Evolutionary conservation across 2,888 invertebrate genomes (phyloP).

Genomic region (Plemyria rubiginata): DNA sequence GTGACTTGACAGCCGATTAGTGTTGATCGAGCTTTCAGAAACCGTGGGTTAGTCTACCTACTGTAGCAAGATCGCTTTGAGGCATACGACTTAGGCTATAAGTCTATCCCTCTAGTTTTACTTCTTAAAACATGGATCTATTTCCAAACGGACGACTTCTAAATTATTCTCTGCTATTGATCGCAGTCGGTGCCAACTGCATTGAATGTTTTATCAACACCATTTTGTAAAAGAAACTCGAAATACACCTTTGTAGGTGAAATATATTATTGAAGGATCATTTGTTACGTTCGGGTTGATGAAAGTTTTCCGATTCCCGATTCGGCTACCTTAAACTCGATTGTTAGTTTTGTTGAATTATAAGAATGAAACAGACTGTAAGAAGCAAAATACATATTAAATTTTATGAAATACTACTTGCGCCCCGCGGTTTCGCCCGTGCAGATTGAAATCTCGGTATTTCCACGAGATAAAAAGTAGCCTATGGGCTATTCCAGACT

Average conservation of each 20-base stretch:
- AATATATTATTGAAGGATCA: slow-evolving; percentile 19
- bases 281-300: slow-evolving; percentile 6
- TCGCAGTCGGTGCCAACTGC: slow-evolving; percentile 34
- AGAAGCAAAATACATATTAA: too few species aligned
- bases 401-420: too few species aligned
- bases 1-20: too few species aligned
- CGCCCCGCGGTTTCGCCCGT: too few species aligned
- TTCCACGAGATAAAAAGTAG: too few species aligned
- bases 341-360: not conserved
- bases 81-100: too few species aligned
- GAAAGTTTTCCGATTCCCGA: slow-evolving; percentile 11
- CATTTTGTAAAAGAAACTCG: slow-evolving; percentile 41
- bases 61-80: not conserved
- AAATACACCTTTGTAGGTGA: slow-evolving; percentile 20
- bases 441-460: too few species aligned
- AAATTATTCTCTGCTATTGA: slow-evolving; percentile 40
- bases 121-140: slow-evolving; percentile 27
- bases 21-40: too few species aligned
- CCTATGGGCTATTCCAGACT: too few species aligned
- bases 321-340: not conserved
- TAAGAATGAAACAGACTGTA: not conserved
- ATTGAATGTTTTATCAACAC: slow-evolving; percentile 50
- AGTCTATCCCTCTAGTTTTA: not conserved
- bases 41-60: too few species aligned
- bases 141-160: slow-evolving; percentile 31